Evolutionary conservation across 2,797 vertebrate species (phyloP), one percentile per base, ranked within the genome.

Genomic region (Garrulus glandarius): DNA sequence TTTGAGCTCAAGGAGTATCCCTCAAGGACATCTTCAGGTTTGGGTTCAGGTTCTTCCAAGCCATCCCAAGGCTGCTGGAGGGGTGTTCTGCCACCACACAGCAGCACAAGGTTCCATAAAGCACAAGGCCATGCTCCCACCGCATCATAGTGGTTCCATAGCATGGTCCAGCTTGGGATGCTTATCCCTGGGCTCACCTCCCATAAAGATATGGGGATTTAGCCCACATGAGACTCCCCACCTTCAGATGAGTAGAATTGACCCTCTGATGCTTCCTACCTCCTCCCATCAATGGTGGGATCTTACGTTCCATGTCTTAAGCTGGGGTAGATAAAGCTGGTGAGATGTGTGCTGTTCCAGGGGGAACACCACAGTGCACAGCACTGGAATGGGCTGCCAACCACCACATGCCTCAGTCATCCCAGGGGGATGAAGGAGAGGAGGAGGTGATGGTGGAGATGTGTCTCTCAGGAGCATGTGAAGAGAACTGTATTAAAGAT

Each of bases 401-500:
- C 11, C 57, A 29, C 52, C 41, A 24, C 1, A 0, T 43, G 34
- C 53, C 44, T 60, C 14, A 2, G 14, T 56, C 57, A 84, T 44
- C 39, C 39, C 47, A 21, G 39, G 20, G 46, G 43, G 37, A 47
- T 44, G 75, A 79, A 84, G 67, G 44, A 74, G 37, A 87, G 34
- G 49, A 88, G 44, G 52, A 77, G 24, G 32, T 49, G 65, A 32
- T 3, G 2, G 86, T 29, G 36, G 56, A 41, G 39, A 65, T 10
- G 6, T 56, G 20, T 87, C 59, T 84, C 70, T 69, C 52, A 87
- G 87, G 69, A 82, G 8, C 2, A 3, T 24, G 17, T 49, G 59
- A 88, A 89, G 61, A 85, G 34, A 92, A 72, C 32, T 91, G 17
- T 59, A 69, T 57, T 86, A 94, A 32, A 79, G 65, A 72, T 5